A percentile compares a stretch with the other conserved stretches of the same genome.
Evolutionary conservation across 2,888 invertebrate species (phyloP).

Genomic region (Andrena flavipes): DNA sequence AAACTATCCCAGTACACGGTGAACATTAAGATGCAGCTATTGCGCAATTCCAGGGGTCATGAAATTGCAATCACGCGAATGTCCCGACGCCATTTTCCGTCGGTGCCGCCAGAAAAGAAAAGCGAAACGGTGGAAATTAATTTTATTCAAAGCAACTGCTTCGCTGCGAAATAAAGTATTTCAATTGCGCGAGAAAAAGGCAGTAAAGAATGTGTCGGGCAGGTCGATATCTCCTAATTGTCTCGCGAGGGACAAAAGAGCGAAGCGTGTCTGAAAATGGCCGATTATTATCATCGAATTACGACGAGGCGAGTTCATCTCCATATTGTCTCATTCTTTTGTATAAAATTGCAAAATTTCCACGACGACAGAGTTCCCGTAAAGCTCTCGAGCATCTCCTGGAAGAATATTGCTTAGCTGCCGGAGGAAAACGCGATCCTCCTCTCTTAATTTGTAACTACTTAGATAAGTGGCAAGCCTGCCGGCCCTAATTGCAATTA

Average conservation of each 20-base stretch:
- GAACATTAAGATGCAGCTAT: too few species aligned
- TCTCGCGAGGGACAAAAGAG: slow-evolving; percentile 25
- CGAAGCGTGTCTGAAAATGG: slow-evolving; percentile 30
- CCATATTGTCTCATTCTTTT: slow-evolving; percentile 3
- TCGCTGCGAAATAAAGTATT: slow-evolving; percentile 5
- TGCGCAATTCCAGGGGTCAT: too few species aligned
- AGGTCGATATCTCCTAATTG: slow-evolving; percentile 45
- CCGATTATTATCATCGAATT: slow-evolving; percentile 45
- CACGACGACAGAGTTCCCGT: slow-evolving; percentile 27
- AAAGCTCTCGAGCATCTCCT: slow-evolving; percentile 23
- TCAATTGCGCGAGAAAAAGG: background rate
- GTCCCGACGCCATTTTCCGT: background rate
- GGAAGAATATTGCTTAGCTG: slow-evolving; percentile 33
- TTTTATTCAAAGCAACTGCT: slow-evolving; percentile 17
- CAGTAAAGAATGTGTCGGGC: slow-evolving; percentile 21
- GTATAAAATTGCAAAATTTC: slow-evolving; percentile 28
- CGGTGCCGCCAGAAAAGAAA: background rate
- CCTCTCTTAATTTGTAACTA: slow-evolving; percentile 68
- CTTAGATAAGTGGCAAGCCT: slow-evolving; percentile 67
- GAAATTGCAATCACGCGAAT: slow-evolving; percentile 19
- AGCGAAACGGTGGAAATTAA: slow-evolving; percentile 11
- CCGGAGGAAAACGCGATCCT: slow-evolving; percentile 26
- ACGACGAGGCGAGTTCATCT: slow-evolving; percentile 1
- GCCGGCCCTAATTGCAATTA: slow-evolving; percentile 76
- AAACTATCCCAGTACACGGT: too few species aligned